phyloP scores from a whole-genome alignment of 2,113 vertebrate genomes.

The Rhadina sibilatrix region DNA sequence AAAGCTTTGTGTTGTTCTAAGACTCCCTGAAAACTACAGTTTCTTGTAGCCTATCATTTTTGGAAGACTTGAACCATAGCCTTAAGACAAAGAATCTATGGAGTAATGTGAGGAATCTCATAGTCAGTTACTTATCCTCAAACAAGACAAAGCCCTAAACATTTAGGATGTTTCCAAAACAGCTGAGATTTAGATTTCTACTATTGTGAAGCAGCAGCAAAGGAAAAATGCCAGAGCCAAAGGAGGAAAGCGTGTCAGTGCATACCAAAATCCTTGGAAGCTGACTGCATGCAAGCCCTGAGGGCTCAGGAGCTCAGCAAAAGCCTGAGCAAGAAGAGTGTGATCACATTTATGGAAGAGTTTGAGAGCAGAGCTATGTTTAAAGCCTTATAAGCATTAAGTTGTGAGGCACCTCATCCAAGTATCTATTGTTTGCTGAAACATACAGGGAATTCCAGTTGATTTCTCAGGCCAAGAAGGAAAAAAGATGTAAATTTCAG shows the following conservation, averaged over 20 bases:
- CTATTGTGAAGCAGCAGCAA: not conserved
- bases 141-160: not conserved
- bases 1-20: not conserved
- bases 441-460: not conserved
- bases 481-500: not conserved
- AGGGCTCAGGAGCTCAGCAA: not conserved
- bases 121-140: not conserved
- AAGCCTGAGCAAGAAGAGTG: not conserved
- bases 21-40: not conserved
- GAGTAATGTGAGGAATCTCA: not conserved
- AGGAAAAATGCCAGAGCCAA: not conserved
- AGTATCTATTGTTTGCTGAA: not conserved
- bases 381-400: not conserved
- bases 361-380: not conserved
- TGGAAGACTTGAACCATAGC: not conserved
- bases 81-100: not conserved
- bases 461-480: not conserved
- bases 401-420: not conserved
- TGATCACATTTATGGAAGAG: not conserved
- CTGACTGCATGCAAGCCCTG: not conserved
- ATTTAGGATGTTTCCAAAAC: slow-evolving; percentile 2
- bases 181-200: not conserved
- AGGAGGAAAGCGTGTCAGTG: not conserved
- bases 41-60: not conserved
- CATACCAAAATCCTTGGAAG: not conserved